phyloP scores from a whole-genome alignment of 2,797 vertebrate species.

The Silurus lanzhouensis region DNA sequence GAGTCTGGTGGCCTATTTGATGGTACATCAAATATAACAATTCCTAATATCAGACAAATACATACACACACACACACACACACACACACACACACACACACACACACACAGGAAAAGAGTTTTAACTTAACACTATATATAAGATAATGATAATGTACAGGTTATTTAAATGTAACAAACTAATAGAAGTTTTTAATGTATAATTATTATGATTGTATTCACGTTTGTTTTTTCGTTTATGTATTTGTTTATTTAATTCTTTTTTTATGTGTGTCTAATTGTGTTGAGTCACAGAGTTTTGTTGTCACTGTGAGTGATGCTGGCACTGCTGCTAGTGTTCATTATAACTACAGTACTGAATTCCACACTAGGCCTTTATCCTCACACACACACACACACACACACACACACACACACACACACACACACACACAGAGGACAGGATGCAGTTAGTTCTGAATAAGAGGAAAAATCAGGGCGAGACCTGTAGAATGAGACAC shows the following conservation, averaged over 20 bases:
- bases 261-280: background rate
- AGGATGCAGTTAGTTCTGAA: background rate
- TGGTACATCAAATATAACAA: background rate
- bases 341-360: slow-evolving; percentile 28
- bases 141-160: background rate
- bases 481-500: background rate
- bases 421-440: background rate
- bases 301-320: slow-evolving; percentile 1
- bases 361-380: slow-evolving; percentile 17
- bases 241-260: no score
- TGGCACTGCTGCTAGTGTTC: background rate
- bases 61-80: no score
- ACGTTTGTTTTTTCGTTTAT: no score
- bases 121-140: background rate
- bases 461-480: background rate
- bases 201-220: background rate
- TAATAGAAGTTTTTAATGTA: background rate
- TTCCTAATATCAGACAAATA: background rate
- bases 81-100: background rate
- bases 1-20: background rate
- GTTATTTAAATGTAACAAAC: background rate
- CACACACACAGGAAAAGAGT: background rate
- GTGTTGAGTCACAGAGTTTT: background rate
- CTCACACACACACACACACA: background rate
- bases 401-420: background rate